Evolutionary conservation across 1,140 invertebrate species (phyloP).

Genomic region (Drosophila nigrodunni): DNA sequence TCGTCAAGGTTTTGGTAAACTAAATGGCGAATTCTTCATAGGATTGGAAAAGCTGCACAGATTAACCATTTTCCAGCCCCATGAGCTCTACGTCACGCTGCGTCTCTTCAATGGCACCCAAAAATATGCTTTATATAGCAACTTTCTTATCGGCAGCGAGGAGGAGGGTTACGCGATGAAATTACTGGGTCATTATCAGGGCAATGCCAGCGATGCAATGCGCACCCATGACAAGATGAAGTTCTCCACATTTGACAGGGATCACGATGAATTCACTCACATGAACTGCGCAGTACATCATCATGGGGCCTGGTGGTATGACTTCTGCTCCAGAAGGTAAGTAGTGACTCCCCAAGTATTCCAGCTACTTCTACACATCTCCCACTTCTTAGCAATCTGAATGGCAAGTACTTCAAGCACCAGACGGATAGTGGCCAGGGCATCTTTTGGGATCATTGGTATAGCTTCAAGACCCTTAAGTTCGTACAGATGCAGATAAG

Average conservation of each 20-base stretch:
- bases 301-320: slow-evolving; percentile 89
- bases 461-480: slow-evolving; percentile 63
- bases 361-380: neutral
- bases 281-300: slow-evolving; percentile 87
- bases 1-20: slow-evolving; percentile 88
- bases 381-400: slow-evolving; percentile 55
- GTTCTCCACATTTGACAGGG: slow-evolving; percentile 84
- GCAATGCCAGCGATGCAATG: slow-evolving; percentile 67
- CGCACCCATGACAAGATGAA: slow-evolving; percentile 73
- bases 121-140: slow-evolving; percentile 87
- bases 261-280: slow-evolving; percentile 88
- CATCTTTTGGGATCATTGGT: slow-evolving; percentile 71
- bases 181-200: slow-evolving; percentile 86
- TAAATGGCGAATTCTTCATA: slow-evolving; percentile 88
- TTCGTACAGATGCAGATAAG: slow-evolving; percentile 69
- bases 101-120: slow-evolving; percentile 86
- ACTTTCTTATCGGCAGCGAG: slow-evolving; percentile 88
- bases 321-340: slow-evolving; percentile 79
- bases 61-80: slow-evolving; percentile 86
- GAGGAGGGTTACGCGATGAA: slow-evolving; percentile 88
- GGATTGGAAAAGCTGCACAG: slow-evolving; percentile 87
- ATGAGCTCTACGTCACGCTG: slow-evolving; percentile 88
- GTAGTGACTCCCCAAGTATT: neutral
- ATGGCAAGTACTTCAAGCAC: slow-evolving; percentile 67
- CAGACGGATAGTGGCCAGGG: slow-evolving; percentile 48